Conservation (phyloP, 2,888 invertebrate genomes). For the Allygus modestus region DNA sequence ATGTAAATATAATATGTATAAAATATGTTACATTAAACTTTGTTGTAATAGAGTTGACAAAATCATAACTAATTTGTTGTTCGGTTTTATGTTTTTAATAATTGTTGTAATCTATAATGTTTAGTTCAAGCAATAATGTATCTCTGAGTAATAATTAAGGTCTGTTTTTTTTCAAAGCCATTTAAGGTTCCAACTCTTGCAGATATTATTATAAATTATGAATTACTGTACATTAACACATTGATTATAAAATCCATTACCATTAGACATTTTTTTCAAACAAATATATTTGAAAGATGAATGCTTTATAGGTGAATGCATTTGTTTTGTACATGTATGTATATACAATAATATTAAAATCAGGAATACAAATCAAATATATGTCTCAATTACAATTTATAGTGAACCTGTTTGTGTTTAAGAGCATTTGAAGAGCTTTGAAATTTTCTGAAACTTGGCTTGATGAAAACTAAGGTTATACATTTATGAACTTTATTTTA, state of each 20-base stretch:
- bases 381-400: background rate
- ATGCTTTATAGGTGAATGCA: background rate
- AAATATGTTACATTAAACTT: conserved; percentile 1
- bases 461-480: no score
- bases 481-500: background rate
- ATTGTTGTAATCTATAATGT: background rate
- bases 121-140: conserved; percentile 15
- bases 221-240: no score
- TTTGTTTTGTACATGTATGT: background rate
- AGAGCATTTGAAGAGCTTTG: background rate
- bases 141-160: background rate
- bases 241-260: no score
- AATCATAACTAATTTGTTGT: background rate
- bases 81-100: background rate
- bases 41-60: background rate
- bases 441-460: background rate
- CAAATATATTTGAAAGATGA: no score
- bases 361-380: background rate
- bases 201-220: no score
- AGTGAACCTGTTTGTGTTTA: background rate
- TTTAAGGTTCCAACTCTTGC: no score
- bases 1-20: conserved; percentile 37
- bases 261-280: no score
- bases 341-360: background rate
- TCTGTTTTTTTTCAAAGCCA: background rate